A percentile compares a stretch with the other conserved stretches of the same genome.
Evolutionary conservation across 2,113 vertebrate genomes (phyloP).

Genomic region (Heteronetta atricapilla): DNA sequence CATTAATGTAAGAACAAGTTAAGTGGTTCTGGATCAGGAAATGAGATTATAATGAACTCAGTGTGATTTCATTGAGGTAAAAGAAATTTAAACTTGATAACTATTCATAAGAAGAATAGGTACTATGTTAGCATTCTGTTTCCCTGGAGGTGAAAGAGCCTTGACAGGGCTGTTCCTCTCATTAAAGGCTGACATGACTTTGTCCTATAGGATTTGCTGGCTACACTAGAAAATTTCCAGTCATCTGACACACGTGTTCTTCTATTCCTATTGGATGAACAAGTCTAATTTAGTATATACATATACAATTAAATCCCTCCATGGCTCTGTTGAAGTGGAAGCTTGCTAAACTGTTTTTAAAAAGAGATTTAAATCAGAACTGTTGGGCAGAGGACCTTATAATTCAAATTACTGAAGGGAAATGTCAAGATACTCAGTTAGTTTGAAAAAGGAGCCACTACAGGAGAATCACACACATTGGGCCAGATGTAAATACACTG

Average conservation of each 20-base stretch:
- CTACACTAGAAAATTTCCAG: neutral
- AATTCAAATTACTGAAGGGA: neutral
- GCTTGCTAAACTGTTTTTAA: neutral
- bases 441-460: neutral
- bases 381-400: neutral
- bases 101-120: slow-evolving; percentile 11
- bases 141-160: slow-evolving; percentile 28
- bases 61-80: slow-evolving; percentile 31
- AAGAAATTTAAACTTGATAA: slow-evolving; percentile 49
- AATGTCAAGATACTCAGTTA: neutral
- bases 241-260: neutral
- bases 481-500: neutral
- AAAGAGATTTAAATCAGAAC: neutral
- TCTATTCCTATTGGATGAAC: neutral
- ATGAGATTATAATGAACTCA: slow-evolving; percentile 46
- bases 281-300: neutral
- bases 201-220: neutral
- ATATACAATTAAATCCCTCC: neutral
- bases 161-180: slow-evolving; percentile 16
- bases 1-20: slow-evolving; percentile 9
- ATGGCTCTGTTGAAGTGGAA: neutral
- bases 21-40: slow-evolving; percentile 49
- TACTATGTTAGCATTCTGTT: neutral
- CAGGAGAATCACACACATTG: neutral
- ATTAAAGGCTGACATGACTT: slow-evolving; percentile 24